Conservation (phyloP, 2,113 vertebrate species). For the Cololabis saira region DNA sequence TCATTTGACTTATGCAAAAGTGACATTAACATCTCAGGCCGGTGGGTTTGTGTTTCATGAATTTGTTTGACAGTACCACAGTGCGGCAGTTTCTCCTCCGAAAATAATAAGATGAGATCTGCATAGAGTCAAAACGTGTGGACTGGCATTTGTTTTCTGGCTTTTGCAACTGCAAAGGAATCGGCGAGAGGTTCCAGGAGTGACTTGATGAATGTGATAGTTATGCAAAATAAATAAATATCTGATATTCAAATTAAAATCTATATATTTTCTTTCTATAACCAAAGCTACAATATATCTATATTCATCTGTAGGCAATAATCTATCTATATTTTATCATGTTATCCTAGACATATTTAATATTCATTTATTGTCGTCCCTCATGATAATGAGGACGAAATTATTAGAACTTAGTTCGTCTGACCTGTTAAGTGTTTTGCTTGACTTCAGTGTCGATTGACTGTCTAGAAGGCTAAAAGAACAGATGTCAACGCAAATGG, state of each 20-base stretch:
- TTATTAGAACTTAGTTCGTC: constrained; percentile 38
- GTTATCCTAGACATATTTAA: constrained; percentile 61
- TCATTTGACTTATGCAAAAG: constrained; percentile 52
- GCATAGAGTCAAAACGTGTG: constrained; percentile 74
- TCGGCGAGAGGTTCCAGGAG: constrained; percentile 49
- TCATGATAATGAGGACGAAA: constrained; percentile 47
- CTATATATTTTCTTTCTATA: constrained; percentile 44
- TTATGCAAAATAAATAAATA: constrained; percentile 62
- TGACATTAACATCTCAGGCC: constrained; percentile 23
- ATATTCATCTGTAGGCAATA: constrained; percentile 54
- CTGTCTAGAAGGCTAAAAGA: constrained; percentile 26
- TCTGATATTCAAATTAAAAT: constrained; percentile 62
- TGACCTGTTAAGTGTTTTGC: constrained; percentile 27
- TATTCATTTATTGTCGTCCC: constrained; percentile 52
- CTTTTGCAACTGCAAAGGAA: constrained; percentile 39
- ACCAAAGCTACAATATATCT: constrained; percentile 63
- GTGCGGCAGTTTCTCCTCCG: constrained; percentile 25
- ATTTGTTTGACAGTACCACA: constrained; percentile 26
- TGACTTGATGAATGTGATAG: constrained; percentile 34
- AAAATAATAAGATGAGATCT: constrained; percentile 63
- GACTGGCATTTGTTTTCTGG: constrained; percentile 54
- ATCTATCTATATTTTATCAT: constrained; percentile 58
- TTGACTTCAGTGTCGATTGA: constrained; percentile 5
- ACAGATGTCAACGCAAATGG: constrained; percentile 23
- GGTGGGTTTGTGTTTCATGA: background rate